These are phyloP conservation scores for Chiloscyllium plagiosum DNA, from an alignment of 2,113 vertebrate genomes.

Conservation along the genomic window DNA sequence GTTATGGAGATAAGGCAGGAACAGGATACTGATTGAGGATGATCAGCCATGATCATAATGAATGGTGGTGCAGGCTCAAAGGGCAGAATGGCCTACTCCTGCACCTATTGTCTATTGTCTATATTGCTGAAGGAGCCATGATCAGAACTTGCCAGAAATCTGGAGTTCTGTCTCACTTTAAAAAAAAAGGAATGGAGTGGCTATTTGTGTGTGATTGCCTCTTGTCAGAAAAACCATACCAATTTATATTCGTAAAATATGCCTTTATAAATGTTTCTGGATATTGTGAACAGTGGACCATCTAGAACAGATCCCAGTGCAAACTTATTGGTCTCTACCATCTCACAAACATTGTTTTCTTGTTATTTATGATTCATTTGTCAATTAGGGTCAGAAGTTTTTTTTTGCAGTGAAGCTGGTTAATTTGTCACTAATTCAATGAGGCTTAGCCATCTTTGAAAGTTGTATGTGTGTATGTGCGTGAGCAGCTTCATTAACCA, in stretches of 20 bases:
- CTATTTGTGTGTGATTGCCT: too few species aligned
- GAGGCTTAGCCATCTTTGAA: background rate
- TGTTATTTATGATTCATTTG: background rate
- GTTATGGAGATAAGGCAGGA: too few species aligned
- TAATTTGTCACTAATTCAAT: conserved; percentile 25
- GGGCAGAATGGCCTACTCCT: too few species aligned
- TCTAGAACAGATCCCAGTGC: background rate
- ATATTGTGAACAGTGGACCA: background rate
- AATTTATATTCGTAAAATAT: background rate
- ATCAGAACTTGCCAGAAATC: too few species aligned
- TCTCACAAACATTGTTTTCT: background rate
- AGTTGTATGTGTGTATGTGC: background rate
- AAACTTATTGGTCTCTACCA: background rate
- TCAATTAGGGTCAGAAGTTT: background rate
- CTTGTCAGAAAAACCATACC: too few species aligned
- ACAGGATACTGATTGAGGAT: too few species aligned
- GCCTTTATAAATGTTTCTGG: background rate
- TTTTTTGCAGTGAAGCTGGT: background rate
- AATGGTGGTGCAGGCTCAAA: too few species aligned
- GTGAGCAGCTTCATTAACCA: background rate
- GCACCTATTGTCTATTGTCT: too few species aligned
- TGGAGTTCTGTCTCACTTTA: too few species aligned
- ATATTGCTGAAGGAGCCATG: too few species aligned
- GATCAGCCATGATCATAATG: too few species aligned
- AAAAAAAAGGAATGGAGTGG: too few species aligned